A percentile compares a stretch with the other conserved stretches of the same genome.
phyloP scores from a whole-genome alignment of 2,888 invertebrate genomes.

The Onchidella celtica region DNA sequence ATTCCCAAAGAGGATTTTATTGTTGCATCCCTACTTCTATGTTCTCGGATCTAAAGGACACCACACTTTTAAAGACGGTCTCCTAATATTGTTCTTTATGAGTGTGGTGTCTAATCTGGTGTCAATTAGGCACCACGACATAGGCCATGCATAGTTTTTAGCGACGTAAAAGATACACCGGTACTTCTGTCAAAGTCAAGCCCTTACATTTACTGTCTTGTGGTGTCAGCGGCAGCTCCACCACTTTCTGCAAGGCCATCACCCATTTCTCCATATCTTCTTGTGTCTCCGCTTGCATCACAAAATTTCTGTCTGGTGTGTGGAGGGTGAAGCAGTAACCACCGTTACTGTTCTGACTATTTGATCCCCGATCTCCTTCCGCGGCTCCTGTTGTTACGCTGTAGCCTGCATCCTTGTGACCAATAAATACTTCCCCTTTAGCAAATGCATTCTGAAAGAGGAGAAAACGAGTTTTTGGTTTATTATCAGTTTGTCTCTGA shows the following conservation, averaged over 20 bases:
- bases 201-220: constrained; percentile 83
- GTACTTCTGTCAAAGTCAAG: too few relatives aligned
- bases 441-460: constrained; percentile 88
- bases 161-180: too few relatives aligned
- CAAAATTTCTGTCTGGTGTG: constrained; percentile 90
- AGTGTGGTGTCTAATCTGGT: too few relatives aligned
- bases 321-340: constrained; percentile 89
- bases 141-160: too few relatives aligned
- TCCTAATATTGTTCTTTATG: too few relatives aligned
- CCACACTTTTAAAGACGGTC: too few relatives aligned
- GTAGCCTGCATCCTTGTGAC: constrained; percentile 89
- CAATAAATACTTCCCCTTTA: constrained; percentile 94
- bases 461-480: not conserved
- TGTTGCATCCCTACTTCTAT: too few relatives aligned
- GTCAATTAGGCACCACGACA: too few relatives aligned
- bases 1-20: too few relatives aligned
- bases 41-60: too few relatives aligned
- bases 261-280: constrained; percentile 92
- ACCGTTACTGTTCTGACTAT: constrained; percentile 47
- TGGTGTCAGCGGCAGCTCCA: constrained; percentile 88
- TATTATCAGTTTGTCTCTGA: not conserved
- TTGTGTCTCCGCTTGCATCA: constrained; percentile 89
- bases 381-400: constrained; percentile 85
- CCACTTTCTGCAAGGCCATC: constrained; percentile 86
- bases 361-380: constrained; percentile 85